Percentiles rank a stretch among this genome's conserved stretches.
These are phyloP conservation scores for Plebejus argus DNA, from an alignment of 2,888 invertebrate species.

Conservation along the genomic window DNA sequence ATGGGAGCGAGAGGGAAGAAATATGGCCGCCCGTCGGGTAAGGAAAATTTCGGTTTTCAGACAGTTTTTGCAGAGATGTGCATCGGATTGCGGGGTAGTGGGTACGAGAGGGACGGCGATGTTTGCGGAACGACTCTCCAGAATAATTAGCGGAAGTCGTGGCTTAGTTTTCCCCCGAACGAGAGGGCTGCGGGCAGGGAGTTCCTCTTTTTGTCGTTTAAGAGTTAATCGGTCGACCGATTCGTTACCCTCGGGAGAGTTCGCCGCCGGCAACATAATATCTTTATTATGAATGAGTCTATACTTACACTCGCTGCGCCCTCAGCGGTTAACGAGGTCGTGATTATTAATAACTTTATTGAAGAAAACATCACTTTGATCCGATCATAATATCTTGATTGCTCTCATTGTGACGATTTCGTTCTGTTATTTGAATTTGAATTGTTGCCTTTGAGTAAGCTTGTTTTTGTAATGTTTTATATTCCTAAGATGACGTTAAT, in stretches of 20 bases:
- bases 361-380: constrained; percentile 11
- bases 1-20: constrained; percentile 81
- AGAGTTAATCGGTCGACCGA: constrained; percentile 80
- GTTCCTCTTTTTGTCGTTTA: constrained; percentile 80
- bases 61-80: constrained; percentile 79
- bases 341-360: constrained; percentile 78
- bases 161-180: constrained; percentile 75
- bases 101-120: constrained; percentile 70
- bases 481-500: neutral
- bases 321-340: constrained; percentile 69
- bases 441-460: neutral
- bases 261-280: constrained; percentile 70
- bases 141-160: constrained; percentile 80
- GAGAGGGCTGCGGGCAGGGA: constrained; percentile 71
- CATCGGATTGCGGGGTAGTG: constrained; percentile 71
- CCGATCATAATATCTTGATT: neutral
- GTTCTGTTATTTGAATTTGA: neutral
- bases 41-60: constrained; percentile 80
- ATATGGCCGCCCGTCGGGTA: constrained; percentile 77
- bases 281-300: constrained; percentile 70
- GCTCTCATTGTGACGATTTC: neutral
- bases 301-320: constrained; percentile 57
- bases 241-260: constrained; percentile 79
- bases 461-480: neutral
- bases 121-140: constrained; percentile 67